Conservation (phyloP, 2,888 invertebrate species). For the Epirrhoe alternata region DNA sequence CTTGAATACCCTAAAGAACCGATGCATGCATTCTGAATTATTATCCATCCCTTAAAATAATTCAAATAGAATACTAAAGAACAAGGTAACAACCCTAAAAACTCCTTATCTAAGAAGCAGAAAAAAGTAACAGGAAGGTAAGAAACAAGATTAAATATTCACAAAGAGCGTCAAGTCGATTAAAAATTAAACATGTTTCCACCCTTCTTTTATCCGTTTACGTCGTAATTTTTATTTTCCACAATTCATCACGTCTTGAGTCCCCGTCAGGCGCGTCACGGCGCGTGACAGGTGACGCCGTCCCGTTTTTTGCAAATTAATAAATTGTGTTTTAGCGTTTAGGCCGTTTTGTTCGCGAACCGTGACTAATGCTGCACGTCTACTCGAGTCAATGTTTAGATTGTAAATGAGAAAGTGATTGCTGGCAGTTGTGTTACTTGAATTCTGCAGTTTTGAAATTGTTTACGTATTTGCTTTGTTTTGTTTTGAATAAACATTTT, state of each 20-base stretch:
- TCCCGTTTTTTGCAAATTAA: slow-evolving; percentile 65
- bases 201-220: slow-evolving; percentile 59
- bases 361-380: slow-evolving; percentile 50
- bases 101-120: background rate
- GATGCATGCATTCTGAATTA: too few species aligned
- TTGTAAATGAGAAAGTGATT: slow-evolving; percentile 44
- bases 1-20: too few species aligned
- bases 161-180: slow-evolving; percentile 59
- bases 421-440: slow-evolving; percentile 33
- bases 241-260: slow-evolving; percentile 72
- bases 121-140: slow-evolving; percentile 31
- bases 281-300: slow-evolving; percentile 67
- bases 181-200: slow-evolving; percentile 65
- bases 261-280: slow-evolving; percentile 61
- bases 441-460: slow-evolving; percentile 23
- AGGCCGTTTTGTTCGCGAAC: slow-evolving; percentile 51
- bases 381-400: slow-evolving; percentile 46
- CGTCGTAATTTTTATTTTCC: slow-evolving; percentile 75
- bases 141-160: slow-evolving; percentile 50
- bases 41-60: background rate
- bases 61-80: background rate
- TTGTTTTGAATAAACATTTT: background rate
- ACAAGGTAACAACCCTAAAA: background rate
- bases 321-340: slow-evolving; percentile 66
- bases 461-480: slow-evolving; percentile 7